Base-by-base conservation (phyloP, 2,797 vertebrate genomes). In the Micrastur ruficollis region DNA sequence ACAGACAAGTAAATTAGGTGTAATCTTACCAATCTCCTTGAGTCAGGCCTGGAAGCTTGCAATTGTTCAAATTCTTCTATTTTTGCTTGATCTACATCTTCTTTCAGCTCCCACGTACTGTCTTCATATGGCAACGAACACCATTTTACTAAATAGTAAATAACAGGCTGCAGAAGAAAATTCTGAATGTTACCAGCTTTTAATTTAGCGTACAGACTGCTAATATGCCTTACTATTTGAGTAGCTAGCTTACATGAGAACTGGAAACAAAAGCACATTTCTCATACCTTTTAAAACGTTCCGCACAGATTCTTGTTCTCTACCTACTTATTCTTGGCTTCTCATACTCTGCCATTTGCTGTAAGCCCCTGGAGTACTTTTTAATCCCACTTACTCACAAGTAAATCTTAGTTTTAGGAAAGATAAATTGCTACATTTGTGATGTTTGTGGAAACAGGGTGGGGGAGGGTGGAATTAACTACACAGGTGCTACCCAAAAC, bases 131-230 rank as follows among this genome's bases (percentile, higher is more conserved):
- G 99, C 98, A 99, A 98, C 7, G 99, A 99, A 97, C 99, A 99
- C 99, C 99, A 99, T 98, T 99, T 99, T 97, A 99, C 99, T 98
- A 99, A 98, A 97, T 99, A 99, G 98, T 99, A 99, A 98, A 99
- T 99, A 98, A 99, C 99, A 98, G 99, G 99, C 99, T 99, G 97
- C 89, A 98, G 97, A 95, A 98, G 93, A 96, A 97, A 95, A 98
- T 95, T 96, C 90, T 79, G 81, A 95, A 94, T 92, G 96, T 97
- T 96, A 98, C 63, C 75, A 96, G 95, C 93, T 97, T 96, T 95
- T 81, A 79, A 88, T 96, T 96, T 91, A 96, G 86, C 67, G 81
- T 81, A 91, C 44, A 86, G 46, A 81, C 46, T 81, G 84, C 38
- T 95, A 95, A 76, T 40, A 91, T 65, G 81, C 31, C 63, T 86